These are phyloP conservation scores for Barnardius zonarius DNA, from an alignment of 2,113 vertebrate genomes.

Conservation along the genomic window DNA sequence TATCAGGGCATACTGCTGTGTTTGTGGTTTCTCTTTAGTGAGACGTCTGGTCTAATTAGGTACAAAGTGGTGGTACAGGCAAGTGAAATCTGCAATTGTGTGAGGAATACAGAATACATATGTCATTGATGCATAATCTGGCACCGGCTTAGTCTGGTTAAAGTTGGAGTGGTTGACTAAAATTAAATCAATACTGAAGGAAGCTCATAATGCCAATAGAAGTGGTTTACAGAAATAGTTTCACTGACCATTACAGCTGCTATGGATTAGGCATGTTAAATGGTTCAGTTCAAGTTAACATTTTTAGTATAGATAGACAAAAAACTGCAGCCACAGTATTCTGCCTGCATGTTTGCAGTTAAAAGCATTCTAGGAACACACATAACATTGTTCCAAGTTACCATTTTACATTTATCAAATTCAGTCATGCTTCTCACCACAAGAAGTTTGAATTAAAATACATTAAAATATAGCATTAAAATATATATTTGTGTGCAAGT, in stretches of 20 bases:
- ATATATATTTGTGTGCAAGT: no score
- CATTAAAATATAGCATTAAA: background rate
- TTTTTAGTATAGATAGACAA: conserved; percentile 42
- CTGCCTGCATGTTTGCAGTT: conserved; percentile 41
- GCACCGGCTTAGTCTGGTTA: conserved; percentile 41
- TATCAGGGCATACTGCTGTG: conserved; percentile 53
- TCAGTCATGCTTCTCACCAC: background rate
- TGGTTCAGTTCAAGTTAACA: conserved; percentile 39
- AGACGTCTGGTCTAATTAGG: conserved; percentile 70
- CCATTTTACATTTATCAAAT: background rate
- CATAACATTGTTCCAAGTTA: background rate
- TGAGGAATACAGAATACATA: conserved; percentile 19
- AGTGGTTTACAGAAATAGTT: conserved; percentile 65
- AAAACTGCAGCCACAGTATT: conserved; percentile 47
- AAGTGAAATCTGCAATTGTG: conserved; percentile 46
- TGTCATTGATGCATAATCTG: conserved; percentile 56
- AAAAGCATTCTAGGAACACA: conserved; percentile 31
- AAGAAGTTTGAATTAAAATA: background rate
- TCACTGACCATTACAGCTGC: conserved; percentile 67
- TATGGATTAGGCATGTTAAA: conserved; percentile 65
- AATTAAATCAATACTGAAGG: conserved; percentile 55
- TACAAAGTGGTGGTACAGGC: conserved; percentile 46
- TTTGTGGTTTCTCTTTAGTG: conserved; percentile 62
- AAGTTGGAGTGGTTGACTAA: conserved; percentile 16
- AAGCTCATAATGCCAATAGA: conserved; percentile 56